Base-by-base conservation (phyloP, 2,888 invertebrate genomes). In the Strigamia transsilvanica region DNA sequence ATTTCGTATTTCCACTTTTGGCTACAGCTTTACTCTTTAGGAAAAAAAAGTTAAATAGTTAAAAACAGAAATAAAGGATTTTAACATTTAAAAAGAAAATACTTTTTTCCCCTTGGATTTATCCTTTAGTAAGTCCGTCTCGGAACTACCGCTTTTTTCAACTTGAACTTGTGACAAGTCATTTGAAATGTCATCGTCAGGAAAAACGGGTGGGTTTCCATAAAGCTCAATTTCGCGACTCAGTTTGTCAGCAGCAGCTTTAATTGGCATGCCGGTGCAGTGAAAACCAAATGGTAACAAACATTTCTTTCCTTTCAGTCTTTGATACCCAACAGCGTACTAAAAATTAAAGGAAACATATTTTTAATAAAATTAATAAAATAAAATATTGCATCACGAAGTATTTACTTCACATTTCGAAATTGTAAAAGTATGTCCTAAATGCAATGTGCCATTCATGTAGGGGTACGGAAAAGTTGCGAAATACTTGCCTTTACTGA, bases 211-310 rank as follows among this genome's bases (percentile, higher is more conserved):
- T 23, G 99, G 99, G 88, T 90, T 95, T 0, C 99, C 99, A 90
- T 91, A 99, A 10, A 92, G 89, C 87, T 94, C 93, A 89, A 99
- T 93, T 90, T 99, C 99, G 83, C 96, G 90, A 86, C 95, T 96
- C 73, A 99, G 88, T 88, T 99, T 99, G 88, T 99, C 99, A 15
- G 99, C 96, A 90, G 98, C 98, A 0, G 99, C 98, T 89, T 98
- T 99, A 83, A 99, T 99, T 0, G 99, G 99, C 99, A 99, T 99
- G 78, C 99, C 99, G 27, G 99, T 99, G 87, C 98, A 98, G 88
- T 99, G 99, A 85, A 99, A 94, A 4, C 97, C 99, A 89, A 99
- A 99, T 15, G 99, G 99, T 89, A 98, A 99, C 10, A 99, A 90
- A 13, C 94, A 95, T 86, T 91, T 92, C 87, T 94, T 96, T 0